These are phyloP conservation scores for Ailurus styani DNA, from an alignment of 2,113 vertebrate species.

Conservation along the genomic window DNA sequence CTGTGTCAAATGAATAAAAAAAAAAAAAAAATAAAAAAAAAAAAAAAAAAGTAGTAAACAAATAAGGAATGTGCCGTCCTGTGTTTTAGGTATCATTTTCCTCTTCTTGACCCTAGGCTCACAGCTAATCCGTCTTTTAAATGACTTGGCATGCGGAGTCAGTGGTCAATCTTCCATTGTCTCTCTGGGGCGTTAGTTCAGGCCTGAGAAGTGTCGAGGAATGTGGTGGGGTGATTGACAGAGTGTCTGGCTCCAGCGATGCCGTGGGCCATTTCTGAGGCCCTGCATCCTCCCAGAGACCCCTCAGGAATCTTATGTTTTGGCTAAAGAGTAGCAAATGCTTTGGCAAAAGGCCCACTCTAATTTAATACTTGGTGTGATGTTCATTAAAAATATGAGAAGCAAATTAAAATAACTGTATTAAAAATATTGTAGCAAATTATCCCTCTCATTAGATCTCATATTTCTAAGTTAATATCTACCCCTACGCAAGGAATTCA, in stretches of 20 bases:
- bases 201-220: neutral
- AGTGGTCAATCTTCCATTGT: neutral
- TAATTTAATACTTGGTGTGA: neutral
- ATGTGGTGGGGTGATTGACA: neutral
- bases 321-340: neutral
- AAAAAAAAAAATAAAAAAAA: too few species aligned
- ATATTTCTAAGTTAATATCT: neutral
- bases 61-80: neutral
- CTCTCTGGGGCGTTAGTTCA: neutral
- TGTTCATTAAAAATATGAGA: neutral
- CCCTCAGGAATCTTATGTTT: neutral
- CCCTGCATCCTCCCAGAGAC: neutral
- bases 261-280: neutral
- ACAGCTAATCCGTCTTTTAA: neutral
- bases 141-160: too few species aligned
- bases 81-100: neutral
- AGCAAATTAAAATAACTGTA: neutral
- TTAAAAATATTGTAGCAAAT: neutral
- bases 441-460: neutral
- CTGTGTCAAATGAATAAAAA: too few species aligned
- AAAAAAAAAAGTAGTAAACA: neutral
- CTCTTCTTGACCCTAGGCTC: neutral
- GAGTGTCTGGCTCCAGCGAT: accelerated
- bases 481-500: neutral
- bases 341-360: neutral